Evolutionary conservation across 2,113 vertebrate species (phyloP).

Genomic region (Vidua chalybeata): DNA sequence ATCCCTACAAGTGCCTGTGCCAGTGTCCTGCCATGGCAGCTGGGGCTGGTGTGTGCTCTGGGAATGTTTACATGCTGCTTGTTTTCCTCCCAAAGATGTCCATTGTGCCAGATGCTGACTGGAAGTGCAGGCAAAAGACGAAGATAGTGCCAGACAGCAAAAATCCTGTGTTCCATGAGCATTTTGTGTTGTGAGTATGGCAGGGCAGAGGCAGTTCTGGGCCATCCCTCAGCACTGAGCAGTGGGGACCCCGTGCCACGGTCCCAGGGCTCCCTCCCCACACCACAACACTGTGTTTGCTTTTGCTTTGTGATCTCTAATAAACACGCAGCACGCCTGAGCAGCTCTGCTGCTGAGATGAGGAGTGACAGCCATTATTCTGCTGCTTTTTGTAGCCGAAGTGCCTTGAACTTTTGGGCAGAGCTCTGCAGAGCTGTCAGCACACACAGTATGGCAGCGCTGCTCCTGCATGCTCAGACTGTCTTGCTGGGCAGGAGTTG

Average conservation of each 20-base stretch:
- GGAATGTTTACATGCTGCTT: background rate
- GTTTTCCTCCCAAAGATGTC: constrained; percentile 62
- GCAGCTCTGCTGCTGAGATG: background rate
- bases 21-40: background rate
- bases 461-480: background rate
- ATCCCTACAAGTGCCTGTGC: background rate
- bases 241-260: background rate
- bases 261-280: background rate
- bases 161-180: constrained; percentile 72
- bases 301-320: background rate
- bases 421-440: constrained; percentile 3
- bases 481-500: background rate
- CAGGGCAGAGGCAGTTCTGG: background rate
- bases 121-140: constrained; percentile 62
- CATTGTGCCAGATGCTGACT: constrained; percentile 68
- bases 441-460: background rate
- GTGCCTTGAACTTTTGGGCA: constrained; percentile 28
- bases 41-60: background rate
- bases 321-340: background rate
- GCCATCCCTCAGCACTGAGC: fast-evolving
- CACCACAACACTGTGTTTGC: background rate
- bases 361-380: constrained; percentile 36
- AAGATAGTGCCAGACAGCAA: constrained; percentile 68
- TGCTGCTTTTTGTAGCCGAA: constrained; percentile 12
- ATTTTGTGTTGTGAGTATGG: constrained; percentile 77